phyloP scores from a whole-genome alignment of 2,113 vertebrate genomes.

The Otocyon megalotis region DNA sequence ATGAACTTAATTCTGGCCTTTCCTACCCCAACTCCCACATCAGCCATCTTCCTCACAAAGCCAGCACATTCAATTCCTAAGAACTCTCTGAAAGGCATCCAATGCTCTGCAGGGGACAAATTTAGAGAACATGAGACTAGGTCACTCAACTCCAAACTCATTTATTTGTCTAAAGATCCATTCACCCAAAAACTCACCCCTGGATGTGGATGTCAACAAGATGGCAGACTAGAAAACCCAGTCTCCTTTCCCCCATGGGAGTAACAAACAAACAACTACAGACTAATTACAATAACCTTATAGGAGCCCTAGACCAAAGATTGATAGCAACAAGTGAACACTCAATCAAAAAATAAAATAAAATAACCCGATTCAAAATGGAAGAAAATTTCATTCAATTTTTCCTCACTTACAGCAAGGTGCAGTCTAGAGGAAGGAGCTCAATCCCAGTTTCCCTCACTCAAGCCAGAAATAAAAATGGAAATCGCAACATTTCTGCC shows the following conservation, averaged over 20 bases:
- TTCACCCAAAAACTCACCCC: not conserved
- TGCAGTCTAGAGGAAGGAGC: not conserved
- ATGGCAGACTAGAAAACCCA: not conserved
- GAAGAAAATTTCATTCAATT: not conserved
- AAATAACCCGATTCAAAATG: not conserved
- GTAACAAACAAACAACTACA: not conserved
- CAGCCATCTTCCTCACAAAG: not conserved
- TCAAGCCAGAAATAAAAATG: not conserved
- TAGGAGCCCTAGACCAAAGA: not conserved
- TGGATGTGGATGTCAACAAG: not conserved
- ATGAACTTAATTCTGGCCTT: not conserved
- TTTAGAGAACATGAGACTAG: not conserved
- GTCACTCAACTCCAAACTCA: not conserved
- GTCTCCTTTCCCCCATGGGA: no score
- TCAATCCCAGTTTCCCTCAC: not conserved
- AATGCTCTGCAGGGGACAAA: not conserved
- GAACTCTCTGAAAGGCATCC: not conserved
- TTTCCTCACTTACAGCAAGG: not conserved
- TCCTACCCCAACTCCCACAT: not conserved
- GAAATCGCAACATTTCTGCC: not conserved
- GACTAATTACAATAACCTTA: not conserved
- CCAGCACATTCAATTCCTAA: not conserved
- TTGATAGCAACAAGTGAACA: not conserved
- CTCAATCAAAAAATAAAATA: not conserved
- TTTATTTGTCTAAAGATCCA: not conserved